phyloP scores from a whole-genome alignment of 92 coral and sea anemone species.

The Epizoanthus scotinus region DNA sequence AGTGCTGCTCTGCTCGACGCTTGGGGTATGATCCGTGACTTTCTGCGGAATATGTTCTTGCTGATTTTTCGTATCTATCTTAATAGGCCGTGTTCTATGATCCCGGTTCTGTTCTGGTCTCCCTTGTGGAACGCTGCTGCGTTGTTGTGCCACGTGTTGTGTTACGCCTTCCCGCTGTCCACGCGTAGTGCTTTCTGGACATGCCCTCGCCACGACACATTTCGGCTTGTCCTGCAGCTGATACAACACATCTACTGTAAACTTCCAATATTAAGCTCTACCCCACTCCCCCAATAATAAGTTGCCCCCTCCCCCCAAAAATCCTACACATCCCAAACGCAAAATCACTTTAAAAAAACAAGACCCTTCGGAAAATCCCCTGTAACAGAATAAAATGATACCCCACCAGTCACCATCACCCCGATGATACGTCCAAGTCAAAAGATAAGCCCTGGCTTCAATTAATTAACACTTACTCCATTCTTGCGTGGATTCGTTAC shows the following conservation, averaged over 20 bases:
- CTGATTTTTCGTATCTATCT: not conserved
- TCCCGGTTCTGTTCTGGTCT: not conserved
- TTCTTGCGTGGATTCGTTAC: not conserved
- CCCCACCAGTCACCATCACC: not conserved
- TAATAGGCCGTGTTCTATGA: not conserved
- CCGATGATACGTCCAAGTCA: not conserved
- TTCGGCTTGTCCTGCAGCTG: not conserved
- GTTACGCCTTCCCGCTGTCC: not conserved
- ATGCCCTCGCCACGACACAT: not conserved
- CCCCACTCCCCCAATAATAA: too few species aligned
- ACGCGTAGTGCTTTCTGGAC: not conserved
- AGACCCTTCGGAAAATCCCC: too few species aligned
- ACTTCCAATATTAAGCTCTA: too few species aligned
- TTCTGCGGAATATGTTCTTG: not conserved
- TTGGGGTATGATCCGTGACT: not conserved
- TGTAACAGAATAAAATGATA: too few species aligned
- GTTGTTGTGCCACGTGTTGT: not conserved
- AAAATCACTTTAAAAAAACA: too few species aligned
- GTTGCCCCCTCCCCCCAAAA: too few species aligned
- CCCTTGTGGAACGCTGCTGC: not conserved
- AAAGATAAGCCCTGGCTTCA: not conserved
- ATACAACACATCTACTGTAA: too few species aligned
- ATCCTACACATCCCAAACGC: too few species aligned
- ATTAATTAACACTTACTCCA: constrained; percentile 5
- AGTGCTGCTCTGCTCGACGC: not conserved